Evolutionary conservation across 2,113 vertebrate species (phyloP), one percentile per base, ranked within the genome.

Genomic region (Albula goreensis): DNA sequence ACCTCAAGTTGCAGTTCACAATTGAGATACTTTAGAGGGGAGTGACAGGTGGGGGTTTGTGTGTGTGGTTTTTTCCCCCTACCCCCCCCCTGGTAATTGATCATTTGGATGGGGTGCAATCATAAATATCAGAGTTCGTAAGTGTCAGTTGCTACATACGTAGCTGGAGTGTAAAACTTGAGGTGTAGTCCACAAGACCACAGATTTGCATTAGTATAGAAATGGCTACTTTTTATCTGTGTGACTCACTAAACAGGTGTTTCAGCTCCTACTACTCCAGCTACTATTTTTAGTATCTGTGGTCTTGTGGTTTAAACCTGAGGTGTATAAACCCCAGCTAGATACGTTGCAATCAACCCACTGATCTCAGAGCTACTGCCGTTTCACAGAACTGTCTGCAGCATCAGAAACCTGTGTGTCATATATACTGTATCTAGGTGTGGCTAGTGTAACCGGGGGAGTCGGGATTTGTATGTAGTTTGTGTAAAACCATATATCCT

Each of bases 341-440:
- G 31, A 41, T 41, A 41, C 31, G 31, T 41, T 41, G 31, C 31
- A 41, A 41, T 41, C 31, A 1, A 41, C 31, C 31, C 31, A 41
- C 31, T 41, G 31, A 41, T 56, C 53, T 56, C 53, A 56, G 31
- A 41, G 31, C 31, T 41, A 56, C 53, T 56, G 53, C 12, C 12
- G 12, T 25, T 74, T 74, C n/a, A 31, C 70, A 25, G 22, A 74
- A 74, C n/a, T 74, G 70, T n/a, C 17, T 74, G 17, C 63, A 31
- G 70, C 70, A 74, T 25, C 31, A 74, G 31, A 2, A 12, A 82
- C 50, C 12, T 82, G 52, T 2, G 53, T 80, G 84, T 78, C 50
- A 53, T 85, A 77, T 80, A 48, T 17, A 22, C 77, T 85, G 77
- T 79, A 60, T 31, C 15, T 85, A n/a, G 4, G 17, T 85, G 31